Percentiles rank a stretch among this genome's conserved stretches.
Evolutionary conservation across 2,888 invertebrate species (phyloP).

Genomic region (Oscheius sp.): DNA sequence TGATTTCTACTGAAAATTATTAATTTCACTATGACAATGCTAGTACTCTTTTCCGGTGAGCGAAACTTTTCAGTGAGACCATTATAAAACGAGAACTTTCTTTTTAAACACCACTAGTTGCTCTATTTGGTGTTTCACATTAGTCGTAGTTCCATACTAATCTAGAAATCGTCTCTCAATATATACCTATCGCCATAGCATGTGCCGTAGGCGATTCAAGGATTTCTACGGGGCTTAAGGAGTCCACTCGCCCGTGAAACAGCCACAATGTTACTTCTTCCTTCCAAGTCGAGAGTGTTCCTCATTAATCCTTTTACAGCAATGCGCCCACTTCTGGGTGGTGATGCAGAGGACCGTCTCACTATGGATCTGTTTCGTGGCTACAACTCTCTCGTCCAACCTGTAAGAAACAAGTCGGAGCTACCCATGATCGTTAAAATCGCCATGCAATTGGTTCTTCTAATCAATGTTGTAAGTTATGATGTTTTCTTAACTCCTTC

Average conservation of each 20-base stretch:
- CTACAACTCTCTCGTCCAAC: constrained; percentile 75
- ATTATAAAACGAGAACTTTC: no score
- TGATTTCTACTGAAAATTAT: neutral
- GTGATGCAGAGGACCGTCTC: constrained; percentile 75
- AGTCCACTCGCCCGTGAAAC: constrained; percentile 29
- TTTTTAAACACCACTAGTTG: no score
- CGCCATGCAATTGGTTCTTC: constrained; percentile 74
- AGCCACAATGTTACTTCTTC: constrained; percentile 18
- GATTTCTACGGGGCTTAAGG: constrained; percentile 21
- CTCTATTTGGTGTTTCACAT: no score
- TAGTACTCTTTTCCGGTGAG: neutral
- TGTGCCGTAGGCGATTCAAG: no score
- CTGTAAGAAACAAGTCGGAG: constrained; percentile 73
- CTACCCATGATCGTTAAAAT: constrained; percentile 70
- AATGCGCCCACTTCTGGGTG: constrained; percentile 40
- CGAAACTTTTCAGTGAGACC: neutral
- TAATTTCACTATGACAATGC: neutral
- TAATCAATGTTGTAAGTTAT: constrained; percentile 76
- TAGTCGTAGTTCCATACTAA: no score
- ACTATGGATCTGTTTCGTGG: constrained; percentile 76
- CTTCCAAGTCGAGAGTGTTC: no score
- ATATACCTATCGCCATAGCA: no score
- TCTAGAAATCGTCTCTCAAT: no score
- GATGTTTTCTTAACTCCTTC: neutral
- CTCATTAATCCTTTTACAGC: constrained; percentile 22